phyloP scores from a whole-genome alignment of 2,113 vertebrate species.

The Guaruba guarouba region DNA sequence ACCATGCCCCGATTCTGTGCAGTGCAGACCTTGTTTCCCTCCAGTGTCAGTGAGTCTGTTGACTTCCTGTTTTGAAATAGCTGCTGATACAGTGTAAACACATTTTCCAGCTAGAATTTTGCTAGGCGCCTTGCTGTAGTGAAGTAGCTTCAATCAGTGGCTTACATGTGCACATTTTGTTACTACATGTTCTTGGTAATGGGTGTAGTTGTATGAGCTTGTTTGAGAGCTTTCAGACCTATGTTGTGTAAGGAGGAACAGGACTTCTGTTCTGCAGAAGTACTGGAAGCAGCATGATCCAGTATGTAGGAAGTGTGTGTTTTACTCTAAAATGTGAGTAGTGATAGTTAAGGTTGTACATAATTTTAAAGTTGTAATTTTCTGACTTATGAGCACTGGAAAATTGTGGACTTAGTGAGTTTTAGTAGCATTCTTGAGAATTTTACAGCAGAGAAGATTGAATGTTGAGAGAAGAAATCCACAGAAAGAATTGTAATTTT shows the following conservation, averaged over 20 bases:
- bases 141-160: not conserved
- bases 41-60: accelerated
- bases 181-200: not conserved
- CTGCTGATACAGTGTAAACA: not conserved
- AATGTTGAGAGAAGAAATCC: not conserved
- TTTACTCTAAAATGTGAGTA: not conserved
- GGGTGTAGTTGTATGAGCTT: not conserved
- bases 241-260: not conserved
- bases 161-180: accelerated
- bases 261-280: not conserved
- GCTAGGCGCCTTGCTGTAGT: accelerated
- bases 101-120: not conserved
- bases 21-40: not conserved
- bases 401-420: not conserved
- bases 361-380: not conserved
- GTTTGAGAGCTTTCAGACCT: not conserved
- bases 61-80: not conserved
- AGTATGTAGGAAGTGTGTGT: not conserved
- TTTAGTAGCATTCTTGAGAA: not conserved
- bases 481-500: not conserved
- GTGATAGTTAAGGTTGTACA: not conserved
- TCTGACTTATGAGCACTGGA: not conserved
- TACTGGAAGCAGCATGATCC: not conserved
- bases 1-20: not conserved
- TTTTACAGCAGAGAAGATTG: not conserved